Evolutionary conservation across 2,888 invertebrate species (phyloP), one percentile per base, ranked within the genome.

Genomic region (Cryptocephalus primarius): DNA sequence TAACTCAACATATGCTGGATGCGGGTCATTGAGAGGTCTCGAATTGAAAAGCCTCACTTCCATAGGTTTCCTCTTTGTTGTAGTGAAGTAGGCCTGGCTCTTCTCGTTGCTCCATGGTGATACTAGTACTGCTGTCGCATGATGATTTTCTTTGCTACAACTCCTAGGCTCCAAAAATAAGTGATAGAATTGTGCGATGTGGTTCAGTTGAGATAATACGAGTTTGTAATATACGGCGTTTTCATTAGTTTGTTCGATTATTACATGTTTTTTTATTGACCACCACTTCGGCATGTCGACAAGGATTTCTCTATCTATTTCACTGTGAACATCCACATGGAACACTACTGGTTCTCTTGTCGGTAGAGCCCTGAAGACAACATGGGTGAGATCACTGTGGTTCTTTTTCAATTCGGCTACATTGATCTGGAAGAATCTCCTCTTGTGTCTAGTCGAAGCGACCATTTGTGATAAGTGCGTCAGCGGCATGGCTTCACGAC

Each of bases 51-150:
- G 69, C 55, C 77, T 75, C 13, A 85, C 54, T 58, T 76, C 75
- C 65, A 87, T 73, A 4, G 78, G 76, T 32, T 67, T 66, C 42
- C 65, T 69, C 14, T 66, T 62, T 13, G 57, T 57, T 49, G 74
- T 71, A 80, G 78, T 78, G 53, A 77, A 74, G 66, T 74, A 75
- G 61, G 76, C 75, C 60, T 75, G 78, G 40, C 74, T 71, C 48
- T 79, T 77, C 51, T 81, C 75, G 42, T 74, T 66, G 0, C 77
- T 78, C 85, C 85, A 85, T 0, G 85, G 83, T 1, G 80, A 75
- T 43, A 75, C 73, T 8, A 84, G 57, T 54, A 77, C 78, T 0
- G 77, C 78, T 0, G 79, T 75, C 0, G 79, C 75, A 49, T 82
- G 80, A 60, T 79, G 75, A 13, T 56, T 43, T 13, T 69, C 62